Evolutionary conservation across 1,140 invertebrate species (phyloP), one percentile per base, ranked within the genome.

Genomic region (Dufourea novaeangliae): DNA sequence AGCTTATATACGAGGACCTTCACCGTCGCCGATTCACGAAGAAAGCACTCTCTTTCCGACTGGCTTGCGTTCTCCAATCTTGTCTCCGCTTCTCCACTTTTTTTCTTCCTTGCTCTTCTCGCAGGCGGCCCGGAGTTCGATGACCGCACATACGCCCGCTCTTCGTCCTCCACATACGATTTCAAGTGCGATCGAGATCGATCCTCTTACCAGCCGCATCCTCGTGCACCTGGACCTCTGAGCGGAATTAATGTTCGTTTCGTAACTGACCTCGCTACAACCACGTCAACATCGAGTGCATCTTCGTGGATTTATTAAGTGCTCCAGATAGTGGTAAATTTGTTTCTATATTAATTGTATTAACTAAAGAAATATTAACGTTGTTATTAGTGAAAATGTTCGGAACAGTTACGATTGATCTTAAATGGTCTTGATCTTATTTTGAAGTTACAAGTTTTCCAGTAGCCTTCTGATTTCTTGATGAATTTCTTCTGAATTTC

Each of bases 1-100:
- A 70, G 84, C 90, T 92, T 92, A 92, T 92, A 92, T 92, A 92
- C 86, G 80, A 87, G 34, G 89, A 91, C 90, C 90, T 91, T 91
- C 90, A 90, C 91, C 85, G 68, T 88, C 80, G 64, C 78, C 52
- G 64, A 59, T 87, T 84, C 76, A 86, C 81, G 82, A 91, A 86
- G 89, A 91, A 92, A 92, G 86, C 88, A 90, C 87, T 91, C 88
- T 88, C 88, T 88, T 89, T 83, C 85, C 86, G 74, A 86, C 82
- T 83, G 70, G 78, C 72, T 74, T 86, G 77, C 89, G 84, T 88
- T 86, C 86, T 74, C 81, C 84, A 72, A 89, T 88, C 85, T 82
- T 77, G 82, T 88, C 74, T 71, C 68, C 68, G 61, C 66, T 84
- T 75, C 67, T 79, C 50, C 59, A 41, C 37, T 85, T 85, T 88